A percentile compares a stretch with the other conserved stretches of the same genome.
These are phyloP conservation scores for Agrilus cyanescens DNA, from an alignment of 2,888 invertebrate genomes.

Conservation along the genomic window DNA sequence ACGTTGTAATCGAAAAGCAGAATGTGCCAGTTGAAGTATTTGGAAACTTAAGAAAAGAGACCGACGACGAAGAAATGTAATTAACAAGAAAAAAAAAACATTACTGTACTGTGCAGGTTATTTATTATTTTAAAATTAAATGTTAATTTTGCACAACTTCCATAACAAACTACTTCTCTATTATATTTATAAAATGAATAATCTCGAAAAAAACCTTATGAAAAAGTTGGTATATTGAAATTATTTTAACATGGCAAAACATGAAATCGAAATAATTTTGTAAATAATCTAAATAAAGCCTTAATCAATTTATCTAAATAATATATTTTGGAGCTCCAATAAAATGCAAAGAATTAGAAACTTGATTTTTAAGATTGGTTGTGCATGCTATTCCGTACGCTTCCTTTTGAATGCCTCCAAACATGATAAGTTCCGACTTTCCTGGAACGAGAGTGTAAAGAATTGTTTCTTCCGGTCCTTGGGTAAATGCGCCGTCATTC, in stretches of 20 bases:
- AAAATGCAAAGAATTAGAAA: conserved; percentile 67
- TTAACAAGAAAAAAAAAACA: no score
- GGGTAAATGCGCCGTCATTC: conserved; percentile 37
- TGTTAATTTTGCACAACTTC: no score
- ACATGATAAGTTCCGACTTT: conserved; percentile 85
- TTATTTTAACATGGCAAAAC: background rate
- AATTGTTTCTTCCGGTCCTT: conserved; percentile 79
- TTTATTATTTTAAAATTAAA: no score
- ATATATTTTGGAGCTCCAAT: conserved; percentile 60
- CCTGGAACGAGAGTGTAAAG: conserved; percentile 82
- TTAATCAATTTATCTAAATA: conserved; percentile 43
- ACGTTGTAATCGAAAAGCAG: conserved; percentile 38
- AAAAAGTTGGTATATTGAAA: background rate
- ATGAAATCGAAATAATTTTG: background rate
- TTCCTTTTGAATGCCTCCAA: conserved; percentile 89
- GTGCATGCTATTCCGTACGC: conserved; percentile 42
- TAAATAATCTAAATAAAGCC: conserved; percentile 3
- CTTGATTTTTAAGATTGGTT: conserved; percentile 47
- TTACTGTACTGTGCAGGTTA: no score
- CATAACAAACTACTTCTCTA: no score
- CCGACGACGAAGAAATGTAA: conserved; percentile 10
- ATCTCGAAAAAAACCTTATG: background rate
- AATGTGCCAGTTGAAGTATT: conserved; percentile 77
- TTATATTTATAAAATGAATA: background rate
- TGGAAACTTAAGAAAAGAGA: conserved; percentile 55